Percentiles rank a stretch among this genome's conserved stretches.
Evolutionary conservation across 2,113 vertebrate species (phyloP).

Genomic region (Cyprinodon variegatus): DNA sequence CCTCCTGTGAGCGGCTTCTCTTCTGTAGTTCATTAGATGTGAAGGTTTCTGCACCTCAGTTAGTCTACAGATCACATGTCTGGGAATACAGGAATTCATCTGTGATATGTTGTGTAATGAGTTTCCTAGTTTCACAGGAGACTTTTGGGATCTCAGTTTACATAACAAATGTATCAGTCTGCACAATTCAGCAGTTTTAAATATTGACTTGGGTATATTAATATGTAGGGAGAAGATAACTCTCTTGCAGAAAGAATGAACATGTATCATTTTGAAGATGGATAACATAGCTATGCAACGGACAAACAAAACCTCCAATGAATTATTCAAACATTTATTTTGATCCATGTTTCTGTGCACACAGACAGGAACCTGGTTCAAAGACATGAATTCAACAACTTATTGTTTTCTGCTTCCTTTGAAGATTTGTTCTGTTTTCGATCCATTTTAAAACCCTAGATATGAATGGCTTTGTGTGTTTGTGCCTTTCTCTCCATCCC

Average conservation of each 20-base stretch:
- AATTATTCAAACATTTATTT: neutral
- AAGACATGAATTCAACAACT: neutral
- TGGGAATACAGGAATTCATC: constrained; percentile 2
- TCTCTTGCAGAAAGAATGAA: no score
- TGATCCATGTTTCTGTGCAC: neutral
- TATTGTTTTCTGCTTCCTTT: neutral
- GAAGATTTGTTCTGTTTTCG: constrained; percentile 7
- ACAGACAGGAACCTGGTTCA: neutral
- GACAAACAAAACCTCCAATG: neutral
- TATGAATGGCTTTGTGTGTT: neutral
- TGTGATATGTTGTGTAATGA: constrained; percentile 1
- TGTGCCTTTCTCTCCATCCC: neutral
- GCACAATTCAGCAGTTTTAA: neutral
- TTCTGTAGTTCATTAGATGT: neutral
- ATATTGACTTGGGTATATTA: neutral
- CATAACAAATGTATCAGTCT: neutral
- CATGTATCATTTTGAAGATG: neutral
- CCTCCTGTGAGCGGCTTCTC: constrained; percentile 1
- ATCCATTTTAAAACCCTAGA: neutral
- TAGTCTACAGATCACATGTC: constrained; percentile 6
- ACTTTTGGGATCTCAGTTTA: neutral
- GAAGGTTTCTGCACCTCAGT: neutral
- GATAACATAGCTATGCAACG: neutral
- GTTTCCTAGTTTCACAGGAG: neutral
- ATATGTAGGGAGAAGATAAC: neutral